These are phyloP conservation scores for Rhingia campestris DNA, from an alignment of 2,888 invertebrate genomes.

Conservation along the genomic window DNA sequence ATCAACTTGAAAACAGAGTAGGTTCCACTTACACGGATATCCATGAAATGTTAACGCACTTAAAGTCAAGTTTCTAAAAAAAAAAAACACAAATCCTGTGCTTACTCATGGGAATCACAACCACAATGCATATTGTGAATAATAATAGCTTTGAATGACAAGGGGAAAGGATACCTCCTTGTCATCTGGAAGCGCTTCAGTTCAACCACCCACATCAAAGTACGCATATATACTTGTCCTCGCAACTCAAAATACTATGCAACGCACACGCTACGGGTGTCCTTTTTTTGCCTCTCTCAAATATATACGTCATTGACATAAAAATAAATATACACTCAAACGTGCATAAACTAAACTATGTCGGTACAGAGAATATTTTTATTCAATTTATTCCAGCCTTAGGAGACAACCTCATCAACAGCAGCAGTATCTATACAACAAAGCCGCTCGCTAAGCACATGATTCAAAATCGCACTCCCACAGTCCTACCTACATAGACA, in stretches of 20 bases:
- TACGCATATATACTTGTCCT: too few relatives aligned
- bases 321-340: background rate
- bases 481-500: background rate
- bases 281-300: background rate
- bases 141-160: slow-evolving; percentile 3
- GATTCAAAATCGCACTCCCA: slow-evolving; percentile 6
- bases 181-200: slow-evolving; percentile 2
- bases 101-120: slow-evolving; percentile 4
- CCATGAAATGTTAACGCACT: slow-evolving; percentile 17
- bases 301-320: background rate
- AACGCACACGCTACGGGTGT: background rate
- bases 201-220: background rate
- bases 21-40: background rate
- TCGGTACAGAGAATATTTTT: slow-evolving; percentile 40
- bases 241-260: background rate
- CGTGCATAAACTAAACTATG: slow-evolving; percentile 13
- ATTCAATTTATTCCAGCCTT: slow-evolving; percentile 57
- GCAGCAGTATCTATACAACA: slow-evolving; percentile 6
- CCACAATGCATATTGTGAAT: slow-evolving; percentile 11
- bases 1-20: slow-evolving; percentile 2
- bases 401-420: slow-evolving; percentile 35
- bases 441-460: slow-evolving; percentile 3
- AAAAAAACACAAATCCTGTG: background rate
- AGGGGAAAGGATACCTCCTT: background rate
- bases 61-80: background rate